phyloP scores from a whole-genome alignment of 2,113 vertebrate genomes.

The Trichomycterus rosablanca region DNA sequence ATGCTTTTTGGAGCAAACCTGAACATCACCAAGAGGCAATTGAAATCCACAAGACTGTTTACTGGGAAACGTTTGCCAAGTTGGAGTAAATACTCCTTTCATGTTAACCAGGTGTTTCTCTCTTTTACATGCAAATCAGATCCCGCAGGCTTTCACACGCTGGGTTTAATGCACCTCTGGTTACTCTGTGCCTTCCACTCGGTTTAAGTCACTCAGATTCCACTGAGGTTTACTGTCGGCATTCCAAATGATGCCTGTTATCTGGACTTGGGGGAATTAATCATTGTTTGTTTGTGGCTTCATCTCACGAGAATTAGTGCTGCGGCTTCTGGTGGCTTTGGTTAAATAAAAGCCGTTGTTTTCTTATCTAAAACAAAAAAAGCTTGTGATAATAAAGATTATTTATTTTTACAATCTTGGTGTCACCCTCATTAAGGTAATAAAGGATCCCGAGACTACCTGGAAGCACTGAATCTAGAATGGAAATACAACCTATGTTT shows the following conservation, averaged over 20 bases:
- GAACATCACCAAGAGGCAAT: conserved; percentile 37
- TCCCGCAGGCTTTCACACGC: conserved; percentile 5
- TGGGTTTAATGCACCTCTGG: conserved; percentile 21
- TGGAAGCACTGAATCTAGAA: too few relatives aligned
- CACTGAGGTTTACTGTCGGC: neutral
- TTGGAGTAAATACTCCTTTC: conserved; percentile 36
- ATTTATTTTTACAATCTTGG: too few relatives aligned
- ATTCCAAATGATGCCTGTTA: neutral
- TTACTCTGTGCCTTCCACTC: neutral
- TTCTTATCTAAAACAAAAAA: too few relatives aligned
- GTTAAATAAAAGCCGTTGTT: too few relatives aligned
- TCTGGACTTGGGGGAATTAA: neutral
- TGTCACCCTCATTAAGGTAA: too few relatives aligned
- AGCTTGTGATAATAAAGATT: too few relatives aligned
- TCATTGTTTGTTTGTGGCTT: too few relatives aligned
- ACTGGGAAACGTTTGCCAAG: conserved; percentile 26
- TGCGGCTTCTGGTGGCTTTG: too few relatives aligned
- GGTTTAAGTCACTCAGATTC: neutral
- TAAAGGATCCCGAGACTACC: too few relatives aligned
- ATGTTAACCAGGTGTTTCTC: conserved; percentile 43
- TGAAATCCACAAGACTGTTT: conserved; percentile 20
- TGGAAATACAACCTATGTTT: too few relatives aligned
- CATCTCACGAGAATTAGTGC: too few relatives aligned
- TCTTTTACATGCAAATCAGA: conserved; percentile 39
- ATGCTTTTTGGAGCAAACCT: conserved; percentile 33